Percentiles rank a stretch among this genome's conserved stretches.
phyloP scores from a whole-genome alignment of 1,140 invertebrate species.

The Heliconius eleuchia region DNA sequence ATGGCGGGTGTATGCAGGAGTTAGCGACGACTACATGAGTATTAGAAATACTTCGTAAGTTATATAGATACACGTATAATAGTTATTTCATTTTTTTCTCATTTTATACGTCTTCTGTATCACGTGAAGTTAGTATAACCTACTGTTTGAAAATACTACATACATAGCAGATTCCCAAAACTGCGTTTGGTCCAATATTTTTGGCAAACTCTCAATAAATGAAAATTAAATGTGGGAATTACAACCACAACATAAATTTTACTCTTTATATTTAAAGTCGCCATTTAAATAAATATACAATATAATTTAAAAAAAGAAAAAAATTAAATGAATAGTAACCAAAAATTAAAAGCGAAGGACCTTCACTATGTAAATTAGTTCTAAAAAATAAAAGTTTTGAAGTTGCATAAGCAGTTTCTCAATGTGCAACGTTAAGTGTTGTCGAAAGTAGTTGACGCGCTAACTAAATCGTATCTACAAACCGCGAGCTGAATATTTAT shows the following conservation, averaged over 20 bases:
- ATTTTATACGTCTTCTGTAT: too few species aligned
- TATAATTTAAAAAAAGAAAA: too few species aligned
- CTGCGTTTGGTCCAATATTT: too few species aligned
- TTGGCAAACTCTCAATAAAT: too few species aligned
- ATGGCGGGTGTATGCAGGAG: slow-evolving; percentile 60
- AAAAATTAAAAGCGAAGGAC: background rate
- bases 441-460: background rate
- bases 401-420: background rate
- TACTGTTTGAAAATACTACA: too few species aligned
- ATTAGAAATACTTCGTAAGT: slow-evolving; percentile 68
- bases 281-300: too few species aligned
- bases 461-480: background rate
- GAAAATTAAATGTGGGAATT: too few species aligned
- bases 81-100: too few species aligned
- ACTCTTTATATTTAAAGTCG: too few species aligned
- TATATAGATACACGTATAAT: background rate
- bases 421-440: background rate
- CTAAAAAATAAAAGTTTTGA: background rate
- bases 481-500: slow-evolving; percentile 13
- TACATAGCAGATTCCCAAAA: too few species aligned
- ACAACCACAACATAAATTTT: too few species aligned
- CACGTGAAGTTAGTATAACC: too few species aligned
- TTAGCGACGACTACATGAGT: slow-evolving; percentile 53
- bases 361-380: slow-evolving; percentile 8
- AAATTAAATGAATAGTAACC: background rate